Conservation (phyloP, 2,113 vertebrate genomes). For the Zootoca vivipara region DNA sequence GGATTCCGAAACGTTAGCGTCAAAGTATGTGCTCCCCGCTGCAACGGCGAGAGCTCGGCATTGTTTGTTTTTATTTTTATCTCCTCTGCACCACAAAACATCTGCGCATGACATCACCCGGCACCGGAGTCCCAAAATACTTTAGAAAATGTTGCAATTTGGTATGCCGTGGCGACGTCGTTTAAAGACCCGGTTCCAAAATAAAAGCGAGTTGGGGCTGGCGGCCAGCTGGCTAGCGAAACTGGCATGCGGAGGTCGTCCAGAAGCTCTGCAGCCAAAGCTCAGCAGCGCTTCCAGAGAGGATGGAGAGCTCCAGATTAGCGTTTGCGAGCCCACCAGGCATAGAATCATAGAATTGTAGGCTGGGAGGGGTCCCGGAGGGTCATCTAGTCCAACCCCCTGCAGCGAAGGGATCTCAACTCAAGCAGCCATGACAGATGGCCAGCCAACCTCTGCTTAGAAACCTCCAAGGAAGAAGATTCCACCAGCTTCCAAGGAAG, state of each 20-base stretch:
- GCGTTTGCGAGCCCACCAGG: background rate
- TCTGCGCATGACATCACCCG: conserved; percentile 13
- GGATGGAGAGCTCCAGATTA: background rate
- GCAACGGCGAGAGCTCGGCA: background rate
- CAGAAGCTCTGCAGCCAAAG: background rate
- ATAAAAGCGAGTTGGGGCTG: background rate
- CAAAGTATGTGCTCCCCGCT: background rate
- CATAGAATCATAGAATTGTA: too few relatives aligned
- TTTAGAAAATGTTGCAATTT: background rate
- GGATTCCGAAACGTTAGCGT: background rate
- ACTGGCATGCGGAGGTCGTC: background rate
- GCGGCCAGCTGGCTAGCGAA: background rate
- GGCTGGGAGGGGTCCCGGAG: too few relatives aligned
- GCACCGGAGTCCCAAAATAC: background rate
- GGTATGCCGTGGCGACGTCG: background rate
- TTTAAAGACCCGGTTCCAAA: background rate
- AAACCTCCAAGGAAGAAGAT: too few relatives aligned
- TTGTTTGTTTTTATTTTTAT: conserved; percentile 15
- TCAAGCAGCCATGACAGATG: too few relatives aligned
- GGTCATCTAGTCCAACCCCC: too few relatives aligned
- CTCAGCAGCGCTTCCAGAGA: background rate
- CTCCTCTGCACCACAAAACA: conserved; percentile 7
- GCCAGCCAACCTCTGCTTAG: too few relatives aligned
- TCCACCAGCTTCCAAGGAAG: too few relatives aligned
- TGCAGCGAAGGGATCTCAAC: too few relatives aligned